These are phyloP conservation scores for Halocynthia aurantium DNA, from an alignment of 23 tunicate genomes.

Conservation along the genomic window DNA sequence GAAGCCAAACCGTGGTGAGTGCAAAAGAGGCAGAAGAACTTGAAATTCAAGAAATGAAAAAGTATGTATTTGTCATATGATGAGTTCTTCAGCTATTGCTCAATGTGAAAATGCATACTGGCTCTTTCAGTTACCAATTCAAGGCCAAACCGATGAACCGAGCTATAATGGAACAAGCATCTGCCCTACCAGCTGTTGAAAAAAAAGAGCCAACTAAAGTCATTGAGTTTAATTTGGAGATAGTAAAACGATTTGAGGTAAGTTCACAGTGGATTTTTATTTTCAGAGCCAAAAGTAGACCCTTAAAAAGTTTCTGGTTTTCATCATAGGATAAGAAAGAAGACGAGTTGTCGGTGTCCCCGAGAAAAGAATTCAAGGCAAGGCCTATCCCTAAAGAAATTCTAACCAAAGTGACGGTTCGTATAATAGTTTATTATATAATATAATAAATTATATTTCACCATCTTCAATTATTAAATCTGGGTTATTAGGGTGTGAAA, in stretches of 20 bases:
- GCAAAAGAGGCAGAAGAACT: conserved; percentile 46
- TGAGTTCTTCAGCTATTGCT: too few species aligned
- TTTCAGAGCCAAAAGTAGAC: too few species aligned
- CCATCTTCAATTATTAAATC: not conserved
- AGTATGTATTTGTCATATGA: not conserved
- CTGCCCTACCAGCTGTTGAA: not conserved
- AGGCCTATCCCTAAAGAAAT: conserved; percentile 2
- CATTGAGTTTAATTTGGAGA: conserved; percentile 1
- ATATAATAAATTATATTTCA: too few species aligned
- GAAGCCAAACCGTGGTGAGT: conserved; percentile 31
- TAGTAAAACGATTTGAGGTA: not conserved
- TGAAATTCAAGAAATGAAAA: conserved; percentile 60
- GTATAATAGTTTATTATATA: too few species aligned
- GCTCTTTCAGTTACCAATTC: conserved; percentile 2
- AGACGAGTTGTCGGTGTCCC: not conserved
- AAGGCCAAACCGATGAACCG: conserved; percentile 1
- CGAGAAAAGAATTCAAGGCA: not conserved
- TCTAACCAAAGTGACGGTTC: not conserved
- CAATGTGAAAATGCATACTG: too few species aligned
- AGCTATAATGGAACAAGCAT: not conserved
- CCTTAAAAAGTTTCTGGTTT: not conserved
- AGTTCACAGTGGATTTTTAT: not conserved
- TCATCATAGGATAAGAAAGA: not conserved
- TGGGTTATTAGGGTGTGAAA: not conserved
- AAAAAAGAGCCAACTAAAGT: not conserved